These are phyloP conservation scores for Ephialtes manifestator DNA, from an alignment of 2,888 invertebrate genomes.

Conservation along the genomic window DNA sequence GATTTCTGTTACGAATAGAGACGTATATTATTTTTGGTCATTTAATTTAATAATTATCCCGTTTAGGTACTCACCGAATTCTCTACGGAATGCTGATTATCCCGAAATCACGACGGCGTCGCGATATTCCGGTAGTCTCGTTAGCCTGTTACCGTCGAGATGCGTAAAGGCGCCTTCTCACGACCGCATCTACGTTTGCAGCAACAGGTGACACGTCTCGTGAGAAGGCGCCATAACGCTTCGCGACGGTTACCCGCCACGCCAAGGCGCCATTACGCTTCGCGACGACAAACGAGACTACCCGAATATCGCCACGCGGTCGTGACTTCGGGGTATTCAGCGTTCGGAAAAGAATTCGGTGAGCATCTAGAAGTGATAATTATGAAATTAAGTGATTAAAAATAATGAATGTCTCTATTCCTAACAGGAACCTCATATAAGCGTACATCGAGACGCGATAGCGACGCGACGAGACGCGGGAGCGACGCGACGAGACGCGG, in stretches of 20 bases:
- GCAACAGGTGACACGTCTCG: background rate
- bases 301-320: no score
- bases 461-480: no score
- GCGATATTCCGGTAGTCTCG: background rate
- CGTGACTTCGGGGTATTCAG: no score
- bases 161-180: background rate
- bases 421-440: background rate
- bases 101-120: background rate
- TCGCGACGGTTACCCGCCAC: no score
- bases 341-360: no score
- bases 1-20: conserved; percentile 6
- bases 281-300: no score
- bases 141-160: background rate
- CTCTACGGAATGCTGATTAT: conserved; percentile 12
- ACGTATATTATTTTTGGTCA: conserved; percentile 12
- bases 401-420: conserved; percentile 1
- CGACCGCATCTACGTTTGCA: background rate
- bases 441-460: background rate
- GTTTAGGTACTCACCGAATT: background rate
- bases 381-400: background rate
- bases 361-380: no score
- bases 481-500: no score
- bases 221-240: background rate
- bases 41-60: conserved; percentile 5
- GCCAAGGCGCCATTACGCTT: no score